These are phyloP conservation scores for Drosophila miranda DNA, from an alignment of 1,140 invertebrate species.

Conservation along the genomic window DNA sequence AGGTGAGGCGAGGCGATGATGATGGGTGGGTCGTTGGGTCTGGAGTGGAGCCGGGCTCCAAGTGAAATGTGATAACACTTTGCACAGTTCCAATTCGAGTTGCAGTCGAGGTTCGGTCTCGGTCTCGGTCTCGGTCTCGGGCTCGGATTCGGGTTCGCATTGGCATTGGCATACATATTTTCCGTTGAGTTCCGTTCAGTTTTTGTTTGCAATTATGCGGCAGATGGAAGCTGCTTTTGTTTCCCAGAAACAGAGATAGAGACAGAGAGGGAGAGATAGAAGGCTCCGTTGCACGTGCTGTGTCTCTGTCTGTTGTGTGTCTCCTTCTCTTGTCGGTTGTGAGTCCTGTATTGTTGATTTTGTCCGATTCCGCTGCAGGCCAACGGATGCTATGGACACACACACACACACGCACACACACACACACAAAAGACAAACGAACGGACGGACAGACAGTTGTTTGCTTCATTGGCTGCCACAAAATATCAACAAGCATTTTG, in stretches of 20 bases:
- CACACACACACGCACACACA: not conserved
- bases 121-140: no score
- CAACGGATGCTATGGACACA: conserved; percentile 46
- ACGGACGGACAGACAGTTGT: conserved; percentile 49
- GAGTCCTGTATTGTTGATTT: conserved; percentile 61
- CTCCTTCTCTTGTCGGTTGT: conserved; percentile 15
- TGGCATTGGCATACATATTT: conserved; percentile 60
- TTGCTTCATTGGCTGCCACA: conserved; percentile 79
- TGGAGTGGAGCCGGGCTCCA: not conserved
- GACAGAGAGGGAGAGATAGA: not conserved
- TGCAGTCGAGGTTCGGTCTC: not conserved
- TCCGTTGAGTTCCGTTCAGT: conserved; percentile 53
- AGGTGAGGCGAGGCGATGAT: no score
- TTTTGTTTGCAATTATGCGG: conserved; percentile 68
- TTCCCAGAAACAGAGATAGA: conserved; percentile 18
- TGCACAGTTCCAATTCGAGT: conserved; percentile 12
- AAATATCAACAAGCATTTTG: conserved; percentile 80
- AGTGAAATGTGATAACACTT: conserved; percentile 25
- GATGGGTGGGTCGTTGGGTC: no score
- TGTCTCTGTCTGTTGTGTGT: not conserved
- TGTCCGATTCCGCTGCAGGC: conserved; percentile 71
- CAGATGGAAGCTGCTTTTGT: conserved; percentile 55
- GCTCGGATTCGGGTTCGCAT: conserved; percentile 2
- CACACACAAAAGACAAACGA: conserved; percentile 16
- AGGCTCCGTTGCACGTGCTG: not conserved